phyloP scores from a whole-genome alignment of 1,140 invertebrate species.

The Pentalonia nigronervosa region DNA sequence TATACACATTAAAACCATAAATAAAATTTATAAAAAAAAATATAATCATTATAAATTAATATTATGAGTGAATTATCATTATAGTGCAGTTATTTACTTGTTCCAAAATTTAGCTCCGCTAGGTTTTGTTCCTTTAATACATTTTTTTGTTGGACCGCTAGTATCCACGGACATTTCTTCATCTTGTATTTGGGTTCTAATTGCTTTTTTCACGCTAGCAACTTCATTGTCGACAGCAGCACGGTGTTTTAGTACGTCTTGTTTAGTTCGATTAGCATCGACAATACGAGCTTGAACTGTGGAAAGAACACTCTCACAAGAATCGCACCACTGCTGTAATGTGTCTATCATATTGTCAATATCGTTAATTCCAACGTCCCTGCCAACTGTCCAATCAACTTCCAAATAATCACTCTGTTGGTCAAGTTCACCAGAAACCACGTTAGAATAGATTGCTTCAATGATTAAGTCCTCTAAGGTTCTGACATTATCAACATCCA shows the following conservation, averaged over 20 bases:
- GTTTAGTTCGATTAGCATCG: constrained; percentile 85
- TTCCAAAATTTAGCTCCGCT: constrained; percentile 38
- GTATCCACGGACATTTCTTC: constrained; percentile 55
- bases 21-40: not conserved
- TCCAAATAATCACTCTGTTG: constrained; percentile 93
- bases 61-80: not conserved
- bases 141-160: constrained; percentile 32
- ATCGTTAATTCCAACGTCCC: constrained; percentile 87
- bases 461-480: constrained; percentile 97
- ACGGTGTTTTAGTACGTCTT: constrained; percentile 79
- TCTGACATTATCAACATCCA: constrained; percentile 90
- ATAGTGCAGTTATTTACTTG: constrained; percentile 23
- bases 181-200: constrained; percentile 75
- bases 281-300: constrained; percentile 91
- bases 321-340: constrained; percentile 88
- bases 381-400: constrained; percentile 91
- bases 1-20: constrained; percentile 34
- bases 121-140: not conserved
- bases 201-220: constrained; percentile 79
- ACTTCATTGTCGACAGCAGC: constrained; percentile 87
- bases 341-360: constrained; percentile 79
- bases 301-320: constrained; percentile 86
- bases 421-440: constrained; percentile 95
- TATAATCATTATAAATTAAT: not conserved
- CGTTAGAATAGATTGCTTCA: constrained; percentile 95